These are phyloP conservation scores for Promerops cafer DNA, from an alignment of 2,113 vertebrate genomes.

Conservation along the genomic window DNA sequence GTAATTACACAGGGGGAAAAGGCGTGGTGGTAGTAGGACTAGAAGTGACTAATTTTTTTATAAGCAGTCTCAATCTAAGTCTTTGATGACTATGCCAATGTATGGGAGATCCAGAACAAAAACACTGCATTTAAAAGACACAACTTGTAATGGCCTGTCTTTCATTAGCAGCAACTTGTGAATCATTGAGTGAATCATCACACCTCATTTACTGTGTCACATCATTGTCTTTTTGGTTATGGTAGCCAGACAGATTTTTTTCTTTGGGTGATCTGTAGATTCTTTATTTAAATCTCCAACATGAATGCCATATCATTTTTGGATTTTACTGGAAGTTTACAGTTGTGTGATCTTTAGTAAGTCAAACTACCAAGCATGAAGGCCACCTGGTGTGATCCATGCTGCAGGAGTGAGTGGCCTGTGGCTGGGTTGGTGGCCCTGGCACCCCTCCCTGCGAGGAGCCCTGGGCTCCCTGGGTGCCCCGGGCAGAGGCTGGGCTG, in stretches of 20 bases:
- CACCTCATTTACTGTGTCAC: background rate
- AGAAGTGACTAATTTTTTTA: background rate
- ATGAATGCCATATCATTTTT: background rate
- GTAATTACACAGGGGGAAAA: background rate
- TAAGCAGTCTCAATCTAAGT: background rate
- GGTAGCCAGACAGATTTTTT: background rate
- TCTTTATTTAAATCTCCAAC: background rate
- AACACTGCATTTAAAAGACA: background rate
- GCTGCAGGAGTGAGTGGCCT: rapidly evolving
- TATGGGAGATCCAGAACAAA: background rate
- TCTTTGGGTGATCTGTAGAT: background rate
- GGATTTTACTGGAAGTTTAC: background rate
- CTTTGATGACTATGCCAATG: background rate
- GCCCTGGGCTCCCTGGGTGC: background rate
- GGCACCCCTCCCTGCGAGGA: background rate
- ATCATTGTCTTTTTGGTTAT: background rate
- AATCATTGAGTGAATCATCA: background rate
- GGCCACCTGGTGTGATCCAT: rapidly evolving
- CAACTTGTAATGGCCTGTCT: background rate
- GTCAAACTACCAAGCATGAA: rapidly evolving
- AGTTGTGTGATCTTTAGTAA: background rate
- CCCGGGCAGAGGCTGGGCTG: background rate
- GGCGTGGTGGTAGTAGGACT: background rate
- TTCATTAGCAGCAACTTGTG: background rate
- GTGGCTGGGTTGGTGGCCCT: background rate